These are phyloP conservation scores for Scaptodrosophila lebanonensis DNA, from an alignment of 1,140 invertebrate genomes.

Conservation along the genomic window DNA sequence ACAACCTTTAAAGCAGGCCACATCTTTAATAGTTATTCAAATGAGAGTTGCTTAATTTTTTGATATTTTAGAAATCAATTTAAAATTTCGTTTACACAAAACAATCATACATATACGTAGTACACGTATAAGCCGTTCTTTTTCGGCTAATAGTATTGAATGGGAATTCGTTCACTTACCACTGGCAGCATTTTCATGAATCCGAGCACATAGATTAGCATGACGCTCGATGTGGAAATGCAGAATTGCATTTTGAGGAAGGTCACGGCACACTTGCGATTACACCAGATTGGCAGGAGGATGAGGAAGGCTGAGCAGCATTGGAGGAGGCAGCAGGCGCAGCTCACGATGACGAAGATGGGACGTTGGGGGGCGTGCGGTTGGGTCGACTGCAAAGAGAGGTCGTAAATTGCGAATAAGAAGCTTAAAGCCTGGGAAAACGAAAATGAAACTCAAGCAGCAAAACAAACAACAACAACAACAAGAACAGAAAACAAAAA, in stretches of 20 bases:
- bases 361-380: slow-evolving; percentile 48
- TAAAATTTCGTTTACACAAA: too few relatives aligned
- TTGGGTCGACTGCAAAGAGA: slow-evolving; percentile 40
- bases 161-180: slow-evolving; percentile 79
- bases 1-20: too few relatives aligned
- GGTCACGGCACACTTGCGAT: slow-evolving; percentile 81
- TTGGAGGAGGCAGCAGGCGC: slow-evolving; percentile 80
- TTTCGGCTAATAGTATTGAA: too few relatives aligned
- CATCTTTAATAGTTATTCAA: too few relatives aligned
- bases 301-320: slow-evolving; percentile 79
- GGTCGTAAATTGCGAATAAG: too few relatives aligned
- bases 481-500: slow-evolving; percentile 13
- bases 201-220: slow-evolving; percentile 82
- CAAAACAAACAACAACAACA: neutral
- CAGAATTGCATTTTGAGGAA: slow-evolving; percentile 84
- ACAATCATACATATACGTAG: too few relatives aligned
- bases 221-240: slow-evolving; percentile 80
- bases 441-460: slow-evolving; percentile 21
- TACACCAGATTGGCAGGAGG: slow-evolving; percentile 80
- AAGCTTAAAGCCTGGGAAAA: slow-evolving; percentile 1
- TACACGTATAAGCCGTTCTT: too few relatives aligned
- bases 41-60: too few relatives aligned
- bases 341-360: slow-evolving; percentile 80
- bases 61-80: too few relatives aligned
- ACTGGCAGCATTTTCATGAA: slow-evolving; percentile 79